Conservation (phyloP, 1,140 invertebrate genomes). For the Dendrolimus punctatus region DNA sequence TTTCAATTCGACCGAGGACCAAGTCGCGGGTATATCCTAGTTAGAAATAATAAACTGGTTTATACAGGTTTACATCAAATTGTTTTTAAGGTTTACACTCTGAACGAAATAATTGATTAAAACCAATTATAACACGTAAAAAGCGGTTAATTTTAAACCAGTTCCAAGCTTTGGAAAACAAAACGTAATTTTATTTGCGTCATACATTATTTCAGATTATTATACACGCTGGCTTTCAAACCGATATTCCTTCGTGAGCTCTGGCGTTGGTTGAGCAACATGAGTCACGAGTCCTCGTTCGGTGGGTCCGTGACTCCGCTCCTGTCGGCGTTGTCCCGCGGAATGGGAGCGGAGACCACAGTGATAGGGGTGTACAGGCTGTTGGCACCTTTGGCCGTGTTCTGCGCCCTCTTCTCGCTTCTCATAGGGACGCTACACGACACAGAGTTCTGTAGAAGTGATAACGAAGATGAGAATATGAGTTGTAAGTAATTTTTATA, state of each 20-base stretch:
- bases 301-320: slow-evolving; percentile 77
- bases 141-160: no score
- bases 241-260: slow-evolving; percentile 85
- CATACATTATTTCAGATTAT: slow-evolving; percentile 72
- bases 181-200: not conserved
- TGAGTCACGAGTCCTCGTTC: slow-evolving; percentile 74
- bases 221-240: slow-evolving; percentile 91
- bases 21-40: no score
- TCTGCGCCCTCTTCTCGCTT: slow-evolving; percentile 88
- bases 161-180: not conserved
- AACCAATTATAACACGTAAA: no score
- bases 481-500: slow-evolving; percentile 24
- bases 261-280: slow-evolving; percentile 77
- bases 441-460: slow-evolving; percentile 82
- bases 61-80: no score
- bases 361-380: slow-evolving; percentile 80
- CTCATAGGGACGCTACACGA: slow-evolving; percentile 91
- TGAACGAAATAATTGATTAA: no score
- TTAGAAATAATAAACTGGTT: no score
- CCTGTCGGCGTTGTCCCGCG: slow-evolving; percentile 81
- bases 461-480: slow-evolving; percentile 47
- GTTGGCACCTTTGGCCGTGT: slow-evolving; percentile 87
- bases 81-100: no score
- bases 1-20: no score
- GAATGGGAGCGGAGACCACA: slow-evolving; percentile 73